A percentile compares a stretch with the other conserved stretches of the same genome.
phyloP scores from a whole-genome alignment of 2,888 invertebrate genomes.

The Mayetiola destructor region DNA sequence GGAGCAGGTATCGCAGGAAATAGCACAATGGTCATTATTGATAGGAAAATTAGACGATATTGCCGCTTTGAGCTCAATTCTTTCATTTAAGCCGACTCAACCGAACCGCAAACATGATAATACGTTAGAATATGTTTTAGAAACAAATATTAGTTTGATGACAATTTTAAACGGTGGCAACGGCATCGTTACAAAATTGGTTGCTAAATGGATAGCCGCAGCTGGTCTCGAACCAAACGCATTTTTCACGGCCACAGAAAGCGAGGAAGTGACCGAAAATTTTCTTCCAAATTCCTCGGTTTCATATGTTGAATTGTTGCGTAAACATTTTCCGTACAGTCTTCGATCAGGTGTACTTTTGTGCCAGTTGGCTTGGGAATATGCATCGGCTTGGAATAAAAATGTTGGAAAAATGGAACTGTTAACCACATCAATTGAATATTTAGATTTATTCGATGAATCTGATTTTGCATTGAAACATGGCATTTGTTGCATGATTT shows the following conservation, averaged over 20 bases:
- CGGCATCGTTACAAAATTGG: slow-evolving; percentile 79
- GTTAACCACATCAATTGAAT: slow-evolving; percentile 55
- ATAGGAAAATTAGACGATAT: slow-evolving; percentile 83
- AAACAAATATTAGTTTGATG: slow-evolving; percentile 45
- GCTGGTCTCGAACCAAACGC: slow-evolving; percentile 54
- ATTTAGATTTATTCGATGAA: slow-evolving; percentile 36
- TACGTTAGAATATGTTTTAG: slow-evolving; percentile 37
- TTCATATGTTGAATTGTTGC: slow-evolving; percentile 47
- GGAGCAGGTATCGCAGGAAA: slow-evolving; percentile 74
- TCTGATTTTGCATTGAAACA: slow-evolving; percentile 40
- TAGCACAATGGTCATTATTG: slow-evolving; percentile 72
- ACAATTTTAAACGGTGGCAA: slow-evolving; percentile 48
- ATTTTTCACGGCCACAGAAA: slow-evolving; percentile 33
- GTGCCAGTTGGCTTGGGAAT: slow-evolving; percentile 85
- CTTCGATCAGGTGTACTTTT: slow-evolving; percentile 62
- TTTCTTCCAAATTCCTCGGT: slow-evolving; percentile 35
- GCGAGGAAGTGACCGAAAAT: slow-evolving; percentile 6
- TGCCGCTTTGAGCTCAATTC: slow-evolving; percentile 49
- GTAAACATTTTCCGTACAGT: slow-evolving; percentile 74
- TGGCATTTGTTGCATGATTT: slow-evolving; percentile 72
- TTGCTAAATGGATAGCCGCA: slow-evolving; percentile 71
- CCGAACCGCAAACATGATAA: slow-evolving; percentile 29
- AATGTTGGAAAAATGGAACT: slow-evolving; percentile 48
- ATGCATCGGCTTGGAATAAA: slow-evolving; percentile 74
- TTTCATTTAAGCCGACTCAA: slow-evolving; percentile 45